Evolutionary conservation across 2,888 invertebrate genomes (phyloP).

Genomic region (Machimus rusticus): DNA sequence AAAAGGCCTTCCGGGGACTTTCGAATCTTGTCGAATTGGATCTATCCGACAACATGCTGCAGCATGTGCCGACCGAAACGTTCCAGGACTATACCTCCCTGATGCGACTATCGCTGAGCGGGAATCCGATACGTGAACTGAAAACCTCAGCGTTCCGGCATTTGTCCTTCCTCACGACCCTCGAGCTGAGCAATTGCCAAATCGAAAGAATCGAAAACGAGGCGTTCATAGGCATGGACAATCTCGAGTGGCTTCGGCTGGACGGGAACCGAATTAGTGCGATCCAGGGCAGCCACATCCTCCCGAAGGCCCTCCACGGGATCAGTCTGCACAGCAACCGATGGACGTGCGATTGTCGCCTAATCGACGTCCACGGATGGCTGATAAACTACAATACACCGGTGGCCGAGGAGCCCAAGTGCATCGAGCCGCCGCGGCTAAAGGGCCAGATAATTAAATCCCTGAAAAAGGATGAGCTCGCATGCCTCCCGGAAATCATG

Average conservation of each 20-base stretch:
- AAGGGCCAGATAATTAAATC: slow-evolving; percentile 73
- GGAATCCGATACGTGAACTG: slow-evolving; percentile 81
- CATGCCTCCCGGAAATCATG: slow-evolving; percentile 81
- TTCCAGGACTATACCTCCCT: slow-evolving; percentile 80
- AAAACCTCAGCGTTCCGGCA: slow-evolving; percentile 77
- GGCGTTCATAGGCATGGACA: slow-evolving; percentile 81
- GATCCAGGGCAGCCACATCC: slow-evolving; percentile 73
- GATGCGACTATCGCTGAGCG: slow-evolving; percentile 82
- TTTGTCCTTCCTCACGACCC: slow-evolving; percentile 76
- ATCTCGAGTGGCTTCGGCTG: slow-evolving; percentile 83
- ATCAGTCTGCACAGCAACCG: slow-evolving; percentile 85
- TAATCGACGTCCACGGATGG: slow-evolving; percentile 81
- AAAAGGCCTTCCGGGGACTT: slow-evolving; percentile 81
- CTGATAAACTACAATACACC: slow-evolving; percentile 79
- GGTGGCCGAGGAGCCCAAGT: slow-evolving; percentile 79
- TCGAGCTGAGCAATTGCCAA: slow-evolving; percentile 84
- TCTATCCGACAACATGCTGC: slow-evolving; percentile 81
- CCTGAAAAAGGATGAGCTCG: slow-evolving; percentile 74
- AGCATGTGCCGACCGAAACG: slow-evolving; percentile 78
- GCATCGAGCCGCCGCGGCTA: slow-evolving; percentile 74
- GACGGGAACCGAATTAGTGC: slow-evolving; percentile 81
- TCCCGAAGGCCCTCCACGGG: slow-evolving; percentile 80
- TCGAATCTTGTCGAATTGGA: slow-evolving; percentile 89
- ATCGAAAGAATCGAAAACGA: slow-evolving; percentile 78
- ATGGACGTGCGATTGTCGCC: slow-evolving; percentile 88